Base-by-base conservation (phyloP, 2,888 invertebrate species). In the Myopa tessellatipennis region DNA sequence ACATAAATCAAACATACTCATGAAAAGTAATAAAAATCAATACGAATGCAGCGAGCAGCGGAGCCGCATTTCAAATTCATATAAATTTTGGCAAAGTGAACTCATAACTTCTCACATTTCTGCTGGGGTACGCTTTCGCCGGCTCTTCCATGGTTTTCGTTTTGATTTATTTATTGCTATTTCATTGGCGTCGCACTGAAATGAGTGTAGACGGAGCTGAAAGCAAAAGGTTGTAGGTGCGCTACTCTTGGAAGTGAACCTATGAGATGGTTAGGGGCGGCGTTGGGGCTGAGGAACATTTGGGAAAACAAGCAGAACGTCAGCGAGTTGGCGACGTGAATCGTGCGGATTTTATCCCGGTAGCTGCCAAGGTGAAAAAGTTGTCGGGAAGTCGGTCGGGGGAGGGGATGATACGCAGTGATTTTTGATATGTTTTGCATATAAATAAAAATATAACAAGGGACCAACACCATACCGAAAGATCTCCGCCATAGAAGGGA, bases 401-500 rank as follows among this genome's bases (percentile, higher is more conserved):
- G 10, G 45, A 45, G 3, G 45, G 45, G 45, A 8, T 6, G 7
- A 8, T 45, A 45, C 45, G 26, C 26, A 26, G 26, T 26, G 26
- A 26, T 26, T 26, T 26, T 26, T 2, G 26, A 26, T 2, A 26
- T 26, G 26, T 26, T 26, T 58, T 58, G 58, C 5, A n/a, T 58
- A n/a, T 58, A 58, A 58, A 58, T n/a, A n/a, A 5, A n/a, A 14
- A 2, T n/a, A n/a, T 16, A n/a, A 58, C 5, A 5, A 5, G 16
- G 12, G 12, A n/a, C 16, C 14, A 45, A 10, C 45, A 45, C 80
- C 96, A 95, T 94, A 97, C 97, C 94, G 97, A 96, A 87, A 97
- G 92, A 91, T 98, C 98, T 79, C 97, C 98, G 84, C 98, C 98
- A 90, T 96, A 96, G 91, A 98, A 96, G 78, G 99, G 98, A 91